A percentile compares a stretch with the other conserved stretches of the same genome.
These are phyloP conservation scores for Seladonia tumulorum DNA, from an alignment of 2,888 invertebrate genomes.

Conservation along the genomic window DNA sequence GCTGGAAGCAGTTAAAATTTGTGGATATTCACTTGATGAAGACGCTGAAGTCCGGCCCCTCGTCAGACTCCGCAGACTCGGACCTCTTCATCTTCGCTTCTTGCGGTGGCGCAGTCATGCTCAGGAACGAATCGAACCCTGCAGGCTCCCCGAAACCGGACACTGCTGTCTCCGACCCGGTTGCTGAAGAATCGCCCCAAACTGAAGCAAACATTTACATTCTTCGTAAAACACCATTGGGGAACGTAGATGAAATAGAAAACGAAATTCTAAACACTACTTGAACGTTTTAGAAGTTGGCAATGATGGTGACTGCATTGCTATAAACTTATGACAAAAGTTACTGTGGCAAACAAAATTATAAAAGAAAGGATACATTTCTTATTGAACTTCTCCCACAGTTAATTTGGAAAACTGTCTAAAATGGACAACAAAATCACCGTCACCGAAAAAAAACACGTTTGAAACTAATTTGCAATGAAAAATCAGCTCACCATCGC, in stretches of 20 bases:
- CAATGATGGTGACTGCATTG: too few relatives aligned
- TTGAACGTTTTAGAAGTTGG: too few relatives aligned
- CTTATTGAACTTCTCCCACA: too few relatives aligned
- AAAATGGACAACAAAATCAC: too few relatives aligned
- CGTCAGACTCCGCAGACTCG: conserved; percentile 91
- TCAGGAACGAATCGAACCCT: conserved; percentile 92
- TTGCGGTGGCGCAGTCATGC: conserved; percentile 91
- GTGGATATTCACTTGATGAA: conserved; percentile 88
- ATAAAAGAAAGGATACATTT: too few relatives aligned
- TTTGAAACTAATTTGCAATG: too few relatives aligned
- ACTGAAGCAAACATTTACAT: conserved; percentile 69
- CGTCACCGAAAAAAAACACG: too few relatives aligned
- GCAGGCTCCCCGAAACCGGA: conserved; percentile 89
- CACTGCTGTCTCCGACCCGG: conserved; percentile 76
- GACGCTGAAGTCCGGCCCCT: conserved; percentile 92
- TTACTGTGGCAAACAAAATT: too few relatives aligned
- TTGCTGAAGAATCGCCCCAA: conserved; percentile 83
- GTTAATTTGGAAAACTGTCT: too few relatives aligned
- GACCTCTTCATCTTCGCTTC: conserved; percentile 87
- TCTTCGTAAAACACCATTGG: background rate
- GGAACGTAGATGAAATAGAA: background rate
- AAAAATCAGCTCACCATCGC: conserved; percentile 76
- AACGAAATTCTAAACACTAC: background rate
- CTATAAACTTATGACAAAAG: too few relatives aligned
- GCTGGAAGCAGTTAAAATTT: background rate